Conservation (phyloP, 2,113 vertebrate genomes). For the Uria lomvia region DNA sequence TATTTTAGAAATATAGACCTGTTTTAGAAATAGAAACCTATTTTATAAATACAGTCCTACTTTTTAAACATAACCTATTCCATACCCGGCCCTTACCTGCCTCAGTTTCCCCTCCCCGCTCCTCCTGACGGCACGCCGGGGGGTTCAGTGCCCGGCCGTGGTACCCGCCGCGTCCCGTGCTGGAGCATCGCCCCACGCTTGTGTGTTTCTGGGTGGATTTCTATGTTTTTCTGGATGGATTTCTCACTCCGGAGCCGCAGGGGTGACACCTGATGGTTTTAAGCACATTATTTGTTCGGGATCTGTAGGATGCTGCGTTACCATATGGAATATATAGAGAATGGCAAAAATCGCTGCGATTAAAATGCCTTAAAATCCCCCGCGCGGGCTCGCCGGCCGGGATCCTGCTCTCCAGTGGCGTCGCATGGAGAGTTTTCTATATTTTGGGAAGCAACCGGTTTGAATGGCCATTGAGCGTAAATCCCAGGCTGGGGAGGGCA, state of each 20-base stretch:
- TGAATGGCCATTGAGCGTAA: neutral
- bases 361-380: neutral
- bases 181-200: neutral
- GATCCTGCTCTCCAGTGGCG: neutral
- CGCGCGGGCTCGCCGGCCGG: fast-evolving
- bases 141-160: neutral
- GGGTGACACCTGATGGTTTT: neutral
- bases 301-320: neutral
- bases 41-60: too few relatives aligned
- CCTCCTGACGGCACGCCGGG: neutral
- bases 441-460: neutral
- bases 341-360: neutral
- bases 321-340: neutral
- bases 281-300: fast-evolving
- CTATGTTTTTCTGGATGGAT: fast-evolving
- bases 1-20: too few relatives aligned
- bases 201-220: neutral
- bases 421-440: fast-evolving
- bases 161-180: neutral
- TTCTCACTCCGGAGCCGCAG: neutral
- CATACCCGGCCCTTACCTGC: neutral
- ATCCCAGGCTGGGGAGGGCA: neutral
- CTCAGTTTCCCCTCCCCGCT: neutral
- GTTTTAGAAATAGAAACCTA: neutral
- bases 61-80: neutral